These are phyloP conservation scores for Euwallacea similis DNA, from an alignment of 1,140 invertebrate species.

Conservation along the genomic window DNA sequence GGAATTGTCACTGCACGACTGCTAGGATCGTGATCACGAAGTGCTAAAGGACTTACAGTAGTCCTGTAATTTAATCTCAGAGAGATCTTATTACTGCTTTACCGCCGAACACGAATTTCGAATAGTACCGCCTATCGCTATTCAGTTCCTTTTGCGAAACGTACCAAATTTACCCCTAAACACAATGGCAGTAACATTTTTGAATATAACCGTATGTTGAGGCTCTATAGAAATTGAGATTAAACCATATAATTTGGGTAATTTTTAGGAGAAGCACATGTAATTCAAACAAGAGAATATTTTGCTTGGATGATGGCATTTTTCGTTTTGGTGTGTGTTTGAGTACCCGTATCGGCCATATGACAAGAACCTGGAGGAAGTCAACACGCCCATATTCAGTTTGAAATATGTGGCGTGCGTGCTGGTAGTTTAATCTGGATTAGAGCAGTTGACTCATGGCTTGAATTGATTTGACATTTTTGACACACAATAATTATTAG, in stretches of 20 bases:
- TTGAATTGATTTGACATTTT: no score
- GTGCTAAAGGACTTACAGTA: constrained; percentile 38
- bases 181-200: constrained; percentile 31
- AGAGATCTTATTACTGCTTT: constrained; percentile 33
- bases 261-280: constrained; percentile 13
- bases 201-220: constrained; percentile 30
- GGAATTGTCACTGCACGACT: constrained; percentile 40
- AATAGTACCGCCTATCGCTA: constrained; percentile 34
- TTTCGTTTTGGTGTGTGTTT: neutral
- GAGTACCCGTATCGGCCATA: constrained; percentile 6
- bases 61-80: constrained; percentile 38
- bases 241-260: constrained; percentile 30
- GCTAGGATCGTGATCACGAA: constrained; percentile 38
- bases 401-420: no score
- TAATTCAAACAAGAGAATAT: neutral
- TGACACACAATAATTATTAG: no score
- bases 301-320: neutral
- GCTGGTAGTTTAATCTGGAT: no score
- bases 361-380: constrained; percentile 5
- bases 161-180: constrained; percentile 22
- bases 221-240: constrained; percentile 20
- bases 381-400: neutral
- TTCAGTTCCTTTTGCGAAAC: constrained; percentile 26
- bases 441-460: no score
- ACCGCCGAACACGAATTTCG: constrained; percentile 32